A percentile compares a stretch with the other conserved stretches of the same genome.
Conservation (phyloP, 2,797 vertebrate genomes). For the Myotis myotis region DNA sequence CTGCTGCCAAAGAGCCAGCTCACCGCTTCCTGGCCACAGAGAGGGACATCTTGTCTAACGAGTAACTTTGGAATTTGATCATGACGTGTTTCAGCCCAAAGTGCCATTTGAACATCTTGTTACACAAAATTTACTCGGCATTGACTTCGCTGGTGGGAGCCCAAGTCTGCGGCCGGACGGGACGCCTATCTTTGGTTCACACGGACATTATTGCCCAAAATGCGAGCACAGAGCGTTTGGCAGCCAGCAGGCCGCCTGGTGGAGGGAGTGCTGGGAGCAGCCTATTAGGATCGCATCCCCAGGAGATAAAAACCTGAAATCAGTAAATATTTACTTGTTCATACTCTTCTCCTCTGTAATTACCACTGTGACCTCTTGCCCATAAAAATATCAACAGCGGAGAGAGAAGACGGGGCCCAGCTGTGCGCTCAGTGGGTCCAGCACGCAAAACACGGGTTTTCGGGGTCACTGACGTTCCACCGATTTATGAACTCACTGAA, state of each 20-base stretch:
- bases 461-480: not conserved
- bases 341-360: constrained; percentile 60
- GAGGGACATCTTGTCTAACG: not conserved
- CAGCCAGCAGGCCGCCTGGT: not conserved
- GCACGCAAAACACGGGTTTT: not conserved
- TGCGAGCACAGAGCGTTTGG: not conserved
- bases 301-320: constrained; percentile 59
- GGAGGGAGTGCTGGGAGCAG: constrained; percentile 23
- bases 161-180: not conserved
- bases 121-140: not conserved
- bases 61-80: not conserved
- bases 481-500: not conserved
- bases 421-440: constrained; percentile 8
- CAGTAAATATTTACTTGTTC: constrained; percentile 67
- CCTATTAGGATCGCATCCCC: constrained; percentile 18
- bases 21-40: not conserved
- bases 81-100: not conserved
- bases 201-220: not conserved
- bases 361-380: constrained; percentile 54
- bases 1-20: not conserved
- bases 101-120: not conserved
- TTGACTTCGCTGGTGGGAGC: not conserved
- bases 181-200: not conserved
- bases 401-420: constrained; percentile 3
- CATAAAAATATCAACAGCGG: constrained; percentile 57